Conservation (phyloP, 1,140 invertebrate species). For the Halyomorpha halys region DNA sequence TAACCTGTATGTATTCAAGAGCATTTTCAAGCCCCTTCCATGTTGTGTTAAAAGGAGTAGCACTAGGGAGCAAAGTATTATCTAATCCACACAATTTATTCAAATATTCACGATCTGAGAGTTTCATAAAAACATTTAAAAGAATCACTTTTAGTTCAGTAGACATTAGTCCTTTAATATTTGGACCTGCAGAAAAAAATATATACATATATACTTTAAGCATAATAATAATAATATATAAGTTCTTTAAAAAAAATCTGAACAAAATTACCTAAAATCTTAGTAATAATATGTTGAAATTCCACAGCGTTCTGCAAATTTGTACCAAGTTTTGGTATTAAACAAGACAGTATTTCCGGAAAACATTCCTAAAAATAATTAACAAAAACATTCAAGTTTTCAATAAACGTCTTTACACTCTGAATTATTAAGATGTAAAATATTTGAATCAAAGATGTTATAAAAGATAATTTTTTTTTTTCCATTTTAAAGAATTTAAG, state of each 20-base stretch:
- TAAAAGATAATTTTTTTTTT: no score
- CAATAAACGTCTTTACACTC: no score
- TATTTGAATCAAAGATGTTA: no score
- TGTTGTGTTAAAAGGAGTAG: background rate
- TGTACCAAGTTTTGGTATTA: background rate
- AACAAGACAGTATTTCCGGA: background rate
- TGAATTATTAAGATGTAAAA: no score
- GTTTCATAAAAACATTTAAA: slow-evolving; percentile 17
- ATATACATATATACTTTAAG: no score
- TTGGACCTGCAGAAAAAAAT: slow-evolving; percentile 11
- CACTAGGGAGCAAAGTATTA: slow-evolving; percentile 9
- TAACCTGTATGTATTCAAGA: slow-evolving; percentile 20
- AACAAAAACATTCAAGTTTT: background rate
- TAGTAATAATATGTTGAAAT: slow-evolving; percentile 4
- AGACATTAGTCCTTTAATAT: slow-evolving; percentile 13
- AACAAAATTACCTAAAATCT: background rate
- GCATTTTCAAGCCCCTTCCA: background rate
- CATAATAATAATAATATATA: background rate
- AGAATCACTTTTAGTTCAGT: slow-evolving; percentile 21
- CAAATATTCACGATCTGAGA: slow-evolving; percentile 24
- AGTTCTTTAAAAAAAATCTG: background rate
- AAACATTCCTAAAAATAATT: slow-evolving; percentile 6
- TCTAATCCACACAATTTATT: slow-evolving; percentile 5
- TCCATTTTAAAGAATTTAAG: no score
- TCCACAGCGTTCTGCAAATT: background rate